phyloP scores from a whole-genome alignment of 2,888 invertebrate genomes.

The Pyrrhia umbra region DNA sequence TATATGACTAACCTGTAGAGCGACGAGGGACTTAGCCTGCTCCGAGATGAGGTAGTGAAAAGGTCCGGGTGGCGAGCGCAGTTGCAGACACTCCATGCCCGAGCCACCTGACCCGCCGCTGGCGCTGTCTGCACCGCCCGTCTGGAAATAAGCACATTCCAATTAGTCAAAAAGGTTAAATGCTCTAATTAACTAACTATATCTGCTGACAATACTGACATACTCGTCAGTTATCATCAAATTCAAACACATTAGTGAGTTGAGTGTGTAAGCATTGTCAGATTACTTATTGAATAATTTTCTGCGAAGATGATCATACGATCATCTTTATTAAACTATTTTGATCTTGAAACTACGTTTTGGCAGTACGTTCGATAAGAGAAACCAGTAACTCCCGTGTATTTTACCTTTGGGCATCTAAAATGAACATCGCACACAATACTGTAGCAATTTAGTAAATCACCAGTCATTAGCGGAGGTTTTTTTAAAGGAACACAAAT shows the following conservation, averaged over 20 bases:
- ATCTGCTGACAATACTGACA: background rate
- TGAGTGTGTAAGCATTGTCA: background rate
- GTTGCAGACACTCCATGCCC: slow-evolving; percentile 95
- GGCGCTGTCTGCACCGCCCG: slow-evolving; percentile 89
- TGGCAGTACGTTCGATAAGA: background rate
- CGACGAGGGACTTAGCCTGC: slow-evolving; percentile 96
- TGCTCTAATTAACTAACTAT: background rate
- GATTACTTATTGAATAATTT: background rate
- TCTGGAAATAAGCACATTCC: slow-evolving; percentile 75
- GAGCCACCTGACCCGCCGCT: slow-evolving; percentile 90
- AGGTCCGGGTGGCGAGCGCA: slow-evolving; percentile 93
- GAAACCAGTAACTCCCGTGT: background rate
- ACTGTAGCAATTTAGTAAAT: slow-evolving; percentile 60
- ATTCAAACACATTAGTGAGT: no score
- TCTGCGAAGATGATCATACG: background rate
- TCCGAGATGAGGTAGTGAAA: slow-evolving; percentile 96
- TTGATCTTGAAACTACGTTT: background rate
- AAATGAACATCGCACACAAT: slow-evolving; percentile 27
- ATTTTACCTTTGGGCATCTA: slow-evolving; percentile 10
- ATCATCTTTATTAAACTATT: no score
- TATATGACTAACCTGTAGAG: slow-evolving; percentile 91
- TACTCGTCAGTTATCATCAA: no score
- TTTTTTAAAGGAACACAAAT: slow-evolving; percentile 68
- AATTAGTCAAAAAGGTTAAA: slow-evolving; percentile 3
- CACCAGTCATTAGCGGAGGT: slow-evolving; percentile 57